phyloP scores from a whole-genome alignment of 2,797 vertebrate genomes.

The Novumbra hubbsi region DNA sequence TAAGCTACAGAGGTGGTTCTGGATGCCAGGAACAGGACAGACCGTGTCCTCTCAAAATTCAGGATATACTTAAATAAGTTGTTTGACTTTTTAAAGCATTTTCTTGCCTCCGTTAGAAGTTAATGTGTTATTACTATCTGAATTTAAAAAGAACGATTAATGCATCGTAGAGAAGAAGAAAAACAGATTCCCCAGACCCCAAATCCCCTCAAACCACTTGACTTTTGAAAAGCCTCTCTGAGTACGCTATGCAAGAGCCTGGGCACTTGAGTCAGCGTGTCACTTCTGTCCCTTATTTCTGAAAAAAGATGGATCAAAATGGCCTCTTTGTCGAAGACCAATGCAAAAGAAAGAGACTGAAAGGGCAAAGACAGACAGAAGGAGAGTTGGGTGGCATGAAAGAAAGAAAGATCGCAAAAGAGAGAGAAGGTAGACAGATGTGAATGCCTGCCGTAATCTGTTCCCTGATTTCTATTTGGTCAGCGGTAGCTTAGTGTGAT shows the following conservation, averaged over 20 bases:
- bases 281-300: constrained; percentile 29
- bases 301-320: background rate
- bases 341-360: constrained; percentile 7
- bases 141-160: constrained; percentile 41
- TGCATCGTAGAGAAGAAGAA: constrained; percentile 46
- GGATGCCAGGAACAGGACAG: constrained; percentile 52
- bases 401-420: constrained; percentile 8
- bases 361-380: background rate
- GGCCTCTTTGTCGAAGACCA: background rate
- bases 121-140: background rate
- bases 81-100: background rate
- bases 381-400: constrained; percentile 17
- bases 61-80: background rate
- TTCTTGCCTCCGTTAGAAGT: background rate
- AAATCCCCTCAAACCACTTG: constrained; percentile 61
- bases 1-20: constrained; percentile 31
- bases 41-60: constrained; percentile 38
- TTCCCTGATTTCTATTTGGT: constrained; percentile 42
- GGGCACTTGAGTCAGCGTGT: constrained; percentile 47
- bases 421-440: constrained; percentile 26
- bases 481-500: constrained; percentile 16
- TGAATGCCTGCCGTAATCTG: constrained; percentile 35
- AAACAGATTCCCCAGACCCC: constrained; percentile 41
- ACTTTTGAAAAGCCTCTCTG: constrained; percentile 65
- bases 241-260: constrained; percentile 55